Conservation (phyloP, 2,113 vertebrate species). For the Petroica traversi region DNA sequence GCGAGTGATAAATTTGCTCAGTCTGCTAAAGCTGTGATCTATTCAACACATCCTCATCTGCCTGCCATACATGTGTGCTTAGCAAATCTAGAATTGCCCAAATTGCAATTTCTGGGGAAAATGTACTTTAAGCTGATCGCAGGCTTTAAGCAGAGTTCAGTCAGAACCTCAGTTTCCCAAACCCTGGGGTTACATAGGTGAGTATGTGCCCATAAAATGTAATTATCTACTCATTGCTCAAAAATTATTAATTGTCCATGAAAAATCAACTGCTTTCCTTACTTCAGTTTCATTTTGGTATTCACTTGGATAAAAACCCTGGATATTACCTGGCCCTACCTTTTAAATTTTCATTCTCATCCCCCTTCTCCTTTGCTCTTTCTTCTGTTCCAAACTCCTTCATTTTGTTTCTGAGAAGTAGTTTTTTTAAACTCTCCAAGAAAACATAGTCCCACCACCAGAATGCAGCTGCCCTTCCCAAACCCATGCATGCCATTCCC, state of each 20-base stretch:
- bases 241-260: neutral
- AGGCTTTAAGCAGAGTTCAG: neutral
- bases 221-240: neutral
- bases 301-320: neutral
- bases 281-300: neutral
- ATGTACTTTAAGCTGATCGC: neutral
- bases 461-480: neutral
- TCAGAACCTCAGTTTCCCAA: neutral
- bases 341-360: neutral
- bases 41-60: neutral
- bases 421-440: neutral
- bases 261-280: neutral
- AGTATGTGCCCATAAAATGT: neutral
- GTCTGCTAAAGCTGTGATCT: neutral
- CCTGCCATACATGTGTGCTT: neutral
- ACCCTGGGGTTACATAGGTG: neutral
- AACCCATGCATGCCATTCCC: accelerated
- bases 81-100: neutral
- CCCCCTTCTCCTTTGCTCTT: neutral
- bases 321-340: neutral
- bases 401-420: neutral
- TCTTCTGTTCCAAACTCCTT: neutral
- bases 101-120: neutral
- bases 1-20: neutral
- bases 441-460: neutral